These are phyloP conservation scores for Siniperca obscura DNA, from an alignment of 2,797 vertebrate genomes.

Conservation along the genomic window DNA sequence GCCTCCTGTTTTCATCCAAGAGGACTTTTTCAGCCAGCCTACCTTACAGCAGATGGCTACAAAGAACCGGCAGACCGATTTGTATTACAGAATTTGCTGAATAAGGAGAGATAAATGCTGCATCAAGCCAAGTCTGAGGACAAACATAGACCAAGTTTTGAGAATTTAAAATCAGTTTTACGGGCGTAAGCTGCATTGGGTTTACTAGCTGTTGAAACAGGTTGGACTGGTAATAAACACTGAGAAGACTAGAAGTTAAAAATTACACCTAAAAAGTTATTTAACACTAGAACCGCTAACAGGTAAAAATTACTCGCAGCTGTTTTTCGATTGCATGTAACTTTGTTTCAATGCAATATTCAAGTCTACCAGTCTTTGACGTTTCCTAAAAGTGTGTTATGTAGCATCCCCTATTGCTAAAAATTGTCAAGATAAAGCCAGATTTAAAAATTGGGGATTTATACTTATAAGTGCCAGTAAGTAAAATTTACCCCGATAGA, in stretches of 20 bases:
- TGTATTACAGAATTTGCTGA: slow-evolving; percentile 61
- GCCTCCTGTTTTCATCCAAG: slow-evolving; percentile 58
- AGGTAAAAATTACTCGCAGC: no score
- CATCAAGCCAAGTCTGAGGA: slow-evolving; percentile 34
- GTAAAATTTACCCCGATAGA: no score
- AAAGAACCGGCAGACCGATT: slow-evolving; percentile 64
- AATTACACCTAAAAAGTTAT: slow-evolving; percentile 1
- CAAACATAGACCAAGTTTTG: slow-evolving; percentile 10
- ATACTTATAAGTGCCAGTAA: no score
- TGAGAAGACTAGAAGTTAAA: background rate
- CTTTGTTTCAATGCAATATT: no score
- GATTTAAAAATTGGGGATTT: no score
- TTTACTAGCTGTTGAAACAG: slow-evolving; percentile 7
- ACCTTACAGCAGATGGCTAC: slow-evolving; percentile 68
- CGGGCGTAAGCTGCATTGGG: background rate
- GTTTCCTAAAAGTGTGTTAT: no score
- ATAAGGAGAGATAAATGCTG: slow-evolving; percentile 39
- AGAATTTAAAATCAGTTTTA: slow-evolving; percentile 22
- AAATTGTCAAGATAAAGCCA: no score
- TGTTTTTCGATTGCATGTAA: no score
- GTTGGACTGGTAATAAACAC: slow-evolving; percentile 4
- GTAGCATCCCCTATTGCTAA: no score
- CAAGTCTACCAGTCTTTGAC: no score
- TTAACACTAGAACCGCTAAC: no score
- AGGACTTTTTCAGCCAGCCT: slow-evolving; percentile 46